Conservation (phyloP, 2,888 invertebrate genomes). For the Caenorhabditis plicata region DNA sequence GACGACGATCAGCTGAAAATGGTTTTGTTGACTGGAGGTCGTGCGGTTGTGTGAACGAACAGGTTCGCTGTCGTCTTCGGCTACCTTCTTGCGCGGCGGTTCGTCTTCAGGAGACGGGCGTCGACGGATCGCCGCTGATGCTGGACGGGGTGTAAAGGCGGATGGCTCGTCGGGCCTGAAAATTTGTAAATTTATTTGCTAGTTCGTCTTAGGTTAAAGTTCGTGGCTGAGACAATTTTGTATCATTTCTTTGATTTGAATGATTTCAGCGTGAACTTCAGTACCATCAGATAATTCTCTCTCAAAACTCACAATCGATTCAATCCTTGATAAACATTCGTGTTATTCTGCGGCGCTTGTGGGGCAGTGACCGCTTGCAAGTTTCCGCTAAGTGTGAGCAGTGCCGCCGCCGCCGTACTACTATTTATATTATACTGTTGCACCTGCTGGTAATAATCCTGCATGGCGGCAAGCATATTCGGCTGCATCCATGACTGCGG, state of each 20-base stretch:
- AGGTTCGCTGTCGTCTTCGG: conserved; percentile 29
- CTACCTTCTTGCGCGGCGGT: conserved; percentile 30
- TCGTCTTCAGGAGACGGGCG: conserved; percentile 44
- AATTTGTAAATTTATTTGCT: no score
- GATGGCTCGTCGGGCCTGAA: conserved; percentile 35
- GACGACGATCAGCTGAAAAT: conserved; percentile 50
- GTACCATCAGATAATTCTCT: neutral
- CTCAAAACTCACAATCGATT: conserved; percentile 15
- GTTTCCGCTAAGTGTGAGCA: conserved; percentile 42
- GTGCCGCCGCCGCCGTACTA: conserved; percentile 50
- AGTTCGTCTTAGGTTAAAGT: no score
- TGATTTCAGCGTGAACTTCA: neutral
- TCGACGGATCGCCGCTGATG: conserved; percentile 41
- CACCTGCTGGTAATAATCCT: conserved; percentile 58
- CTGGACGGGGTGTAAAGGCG: conserved; percentile 42
- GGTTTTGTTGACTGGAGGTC: no score
- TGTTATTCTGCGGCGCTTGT: conserved; percentile 7
- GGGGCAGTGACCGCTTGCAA: conserved; percentile 19
- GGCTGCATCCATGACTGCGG: conserved; percentile 50
- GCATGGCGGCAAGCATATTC: conserved; percentile 58
- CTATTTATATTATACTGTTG: conserved; percentile 33
- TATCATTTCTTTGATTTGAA: neutral
- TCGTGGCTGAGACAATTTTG: no score
- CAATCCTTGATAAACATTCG: conserved; percentile 13
- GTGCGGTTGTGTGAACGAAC: no score